Conservation (phyloP, 1,140 invertebrate species). For the Drosophila tristis region DNA sequence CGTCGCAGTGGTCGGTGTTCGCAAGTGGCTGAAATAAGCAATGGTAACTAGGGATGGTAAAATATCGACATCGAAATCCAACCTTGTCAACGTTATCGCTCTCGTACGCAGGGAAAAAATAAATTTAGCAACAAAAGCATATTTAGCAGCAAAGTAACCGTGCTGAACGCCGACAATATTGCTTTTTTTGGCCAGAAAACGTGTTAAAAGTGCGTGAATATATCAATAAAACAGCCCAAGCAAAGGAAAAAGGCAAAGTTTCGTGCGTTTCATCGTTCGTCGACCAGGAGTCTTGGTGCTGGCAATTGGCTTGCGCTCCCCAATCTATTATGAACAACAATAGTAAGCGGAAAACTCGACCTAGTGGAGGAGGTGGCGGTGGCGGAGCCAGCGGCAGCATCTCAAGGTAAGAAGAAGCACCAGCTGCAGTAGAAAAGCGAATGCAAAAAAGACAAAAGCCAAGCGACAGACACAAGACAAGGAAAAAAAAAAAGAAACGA, state of each 20-base stretch:
- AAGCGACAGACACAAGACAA: constrained; percentile 35
- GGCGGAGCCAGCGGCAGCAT: constrained; percentile 70
- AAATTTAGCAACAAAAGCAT: constrained; percentile 60
- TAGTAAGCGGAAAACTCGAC: constrained; percentile 83
- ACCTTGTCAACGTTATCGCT: constrained; percentile 43
- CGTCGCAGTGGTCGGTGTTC: constrained; percentile 6
- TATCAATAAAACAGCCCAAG: constrained; percentile 31
- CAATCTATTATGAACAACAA: constrained; percentile 76
- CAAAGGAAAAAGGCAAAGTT: constrained; percentile 33
- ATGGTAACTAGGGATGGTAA: constrained; percentile 34
- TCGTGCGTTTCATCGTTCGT: constrained; percentile 45
- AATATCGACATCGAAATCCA: constrained; percentile 27
- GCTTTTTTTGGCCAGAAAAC: constrained; percentile 34
- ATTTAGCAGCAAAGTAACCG: constrained; percentile 47
- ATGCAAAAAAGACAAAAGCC: constrained; percentile 24
- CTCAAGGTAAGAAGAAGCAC: constrained; percentile 80
- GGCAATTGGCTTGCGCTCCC: constrained; percentile 58
- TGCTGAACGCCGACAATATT: constrained; percentile 40
- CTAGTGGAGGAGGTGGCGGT: constrained; percentile 62
- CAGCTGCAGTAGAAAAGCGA: constrained; percentile 55
- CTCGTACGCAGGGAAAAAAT: constrained; percentile 59
- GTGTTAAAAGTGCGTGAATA: constrained; percentile 30
- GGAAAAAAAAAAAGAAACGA: constrained; percentile 46
- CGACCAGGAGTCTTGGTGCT: constrained; percentile 19
- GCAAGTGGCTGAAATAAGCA: not conserved